Evolutionary conservation across 2,888 invertebrate species (phyloP).

Genomic region (Pterobdella sp.): DNA sequence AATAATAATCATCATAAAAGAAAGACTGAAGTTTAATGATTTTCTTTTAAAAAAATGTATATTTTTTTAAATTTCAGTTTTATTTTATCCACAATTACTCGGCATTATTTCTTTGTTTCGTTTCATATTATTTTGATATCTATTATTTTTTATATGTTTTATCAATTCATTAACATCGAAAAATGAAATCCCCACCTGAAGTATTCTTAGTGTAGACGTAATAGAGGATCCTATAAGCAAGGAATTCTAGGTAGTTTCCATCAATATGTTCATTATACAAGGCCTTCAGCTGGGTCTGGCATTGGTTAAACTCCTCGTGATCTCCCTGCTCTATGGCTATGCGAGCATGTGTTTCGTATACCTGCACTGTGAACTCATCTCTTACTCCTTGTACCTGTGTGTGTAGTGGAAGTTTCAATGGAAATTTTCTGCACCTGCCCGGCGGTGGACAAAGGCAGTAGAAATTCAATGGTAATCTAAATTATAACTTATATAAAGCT

Average conservation of each 20-base stretch:
- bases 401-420: no score
- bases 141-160: not conserved
- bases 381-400: constrained; percentile 85
- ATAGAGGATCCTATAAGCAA: constrained; percentile 89
- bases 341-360: constrained; percentile 96
- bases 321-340: constrained; percentile 95
- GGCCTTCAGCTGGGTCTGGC: constrained; percentile 93
- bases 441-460: not conserved
- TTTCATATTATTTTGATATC: not conserved
- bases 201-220: constrained; percentile 96
- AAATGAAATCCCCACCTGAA: constrained; percentile 60
- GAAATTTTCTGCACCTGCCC: no score
- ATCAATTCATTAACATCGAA: not conserved
- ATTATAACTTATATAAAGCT: no score
- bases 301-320: constrained; percentile 98
- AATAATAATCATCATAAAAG: no score
- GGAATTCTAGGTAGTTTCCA: constrained; percentile 70
- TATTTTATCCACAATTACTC: not conserved
- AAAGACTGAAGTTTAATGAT: no score
- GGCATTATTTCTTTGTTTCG: not conserved
- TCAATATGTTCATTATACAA: constrained; percentile 60
- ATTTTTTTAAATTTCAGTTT: no score
- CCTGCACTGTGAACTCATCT: constrained; percentile 87
- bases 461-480: no score
- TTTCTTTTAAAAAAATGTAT: no score